Base-by-base conservation (phyloP, 2,113 vertebrate genomes). In the Sisor rabdophorus region DNA sequence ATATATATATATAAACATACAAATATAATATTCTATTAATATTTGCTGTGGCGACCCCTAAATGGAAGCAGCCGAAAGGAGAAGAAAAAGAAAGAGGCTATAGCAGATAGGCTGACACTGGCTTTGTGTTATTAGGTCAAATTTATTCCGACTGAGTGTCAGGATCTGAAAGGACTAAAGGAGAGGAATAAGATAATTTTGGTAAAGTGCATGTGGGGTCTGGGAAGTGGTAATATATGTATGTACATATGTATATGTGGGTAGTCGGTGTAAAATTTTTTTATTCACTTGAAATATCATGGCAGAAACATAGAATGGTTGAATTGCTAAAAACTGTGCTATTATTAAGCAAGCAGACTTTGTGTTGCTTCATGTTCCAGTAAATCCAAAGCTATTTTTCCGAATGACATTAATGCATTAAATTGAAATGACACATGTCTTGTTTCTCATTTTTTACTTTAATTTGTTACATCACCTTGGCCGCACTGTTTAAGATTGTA, bases 121-220 rank as follows among this genome's bases (percentile, higher is more conserved):
- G 55, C 16, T 54, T 28, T 52, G 69, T 24, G 70, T 60, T 50
- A 61, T 63, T 47, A 36, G 50, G 70, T 80, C 44, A 75, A 75
- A 75, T 74, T 80, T 71, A 80, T 74, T 81, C 76, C 70, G 59
- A 80, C 77, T 77, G 76, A 22, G 61, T 75, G 63, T 71, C 15
- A 32, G 54, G 69, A 71, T 72, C 75, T 63, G 63, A 30, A 24
- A 50, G 50, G 72, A 76, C 48, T 63, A 40, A 73, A 48, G 60
- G 81, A 53, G 77, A 71, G 26, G 40, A 26, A 48, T 55, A 75
- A 75, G 70, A 53, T 28, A 17, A 8, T 15, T 47, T 59, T 61
- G 55, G 67, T 61, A 56, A 30, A 54, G 40, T 4, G n/a, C 13
- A 4, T 67, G 40, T 17, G 12, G 24, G 12, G 63, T 47, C n/a